Base-by-base conservation (phyloP, 2,888 invertebrate species). In the Eumacrocentrus americanus region DNA sequence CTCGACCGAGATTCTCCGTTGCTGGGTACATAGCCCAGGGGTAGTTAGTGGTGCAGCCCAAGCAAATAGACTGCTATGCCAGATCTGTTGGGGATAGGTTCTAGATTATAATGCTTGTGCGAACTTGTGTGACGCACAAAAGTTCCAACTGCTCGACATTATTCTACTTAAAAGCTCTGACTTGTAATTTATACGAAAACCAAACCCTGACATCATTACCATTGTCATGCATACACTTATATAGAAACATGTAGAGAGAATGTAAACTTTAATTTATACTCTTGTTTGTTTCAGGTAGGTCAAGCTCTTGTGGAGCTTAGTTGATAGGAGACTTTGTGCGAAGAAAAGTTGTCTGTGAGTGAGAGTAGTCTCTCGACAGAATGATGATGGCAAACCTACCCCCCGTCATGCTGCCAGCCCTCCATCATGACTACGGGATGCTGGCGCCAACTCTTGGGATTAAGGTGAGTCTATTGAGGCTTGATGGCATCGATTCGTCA, bases 311-410 rank as follows among this genome's bases (percentile, higher is more conserved):
- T n/a, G n/a, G n/a, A n/a, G n/a, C n/a, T n/a, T n/a, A n/a, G n/a
- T n/a, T n/a, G n/a, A n/a, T n/a, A n/a, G 66, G 25, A 42, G 18
- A 42, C 18, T 40, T 42, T 18, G 12, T 18, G 12, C 23, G 16
- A 35, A 25, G 11, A 29, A 14, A 5, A 35, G 22, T 34, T 72
- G 69, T 70, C 70, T 59, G 44, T 69, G 66, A 70, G 65, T 64
- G 55, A 63, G 51, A 20, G 35, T 9, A 29, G 53, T 34, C 25
- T 42, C 35, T 67, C 68, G 73, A 73, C 77, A 80, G 69, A 72
- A 81, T 81, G 80, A 80, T 81, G 80, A 80, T 80, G 80, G 70
- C 80, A 69, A 80, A 80, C 73, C 71, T 80, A 73, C 79, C 79
- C 70, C 80, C 80, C 68, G 80, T 80, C 73, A 79, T 80, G 77